Evolutionary conservation across 2,113 vertebrate species (phyloP).

Genomic region (Erinaceus europaeus): DNA sequence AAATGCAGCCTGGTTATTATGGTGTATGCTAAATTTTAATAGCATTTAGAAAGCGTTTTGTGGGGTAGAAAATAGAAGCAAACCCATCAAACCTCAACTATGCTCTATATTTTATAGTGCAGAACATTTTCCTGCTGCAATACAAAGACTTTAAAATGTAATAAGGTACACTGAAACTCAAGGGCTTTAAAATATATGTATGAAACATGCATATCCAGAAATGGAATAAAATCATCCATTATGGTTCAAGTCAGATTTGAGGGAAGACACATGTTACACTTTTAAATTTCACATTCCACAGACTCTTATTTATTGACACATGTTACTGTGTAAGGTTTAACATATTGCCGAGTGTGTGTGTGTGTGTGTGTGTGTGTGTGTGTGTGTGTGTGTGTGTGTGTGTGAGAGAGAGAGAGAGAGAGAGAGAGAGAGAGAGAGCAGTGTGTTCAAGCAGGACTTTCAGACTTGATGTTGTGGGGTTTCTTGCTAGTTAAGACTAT

Average conservation of each 20-base stretch:
- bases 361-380: too few relatives aligned
- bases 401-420: too few relatives aligned
- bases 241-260: slow-evolving; percentile 49
- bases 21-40: slow-evolving; percentile 84
- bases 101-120: slow-evolving; percentile 82
- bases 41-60: slow-evolving; percentile 85
- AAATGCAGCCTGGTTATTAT: slow-evolving; percentile 80
- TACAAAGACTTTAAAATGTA: slow-evolving; percentile 82
- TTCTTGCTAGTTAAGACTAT: too few relatives aligned
- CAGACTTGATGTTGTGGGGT: too few relatives aligned
- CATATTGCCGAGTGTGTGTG: background rate
- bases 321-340: background rate
- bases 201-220: slow-evolving; percentile 42
- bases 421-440: too few relatives aligned
- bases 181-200: slow-evolving; percentile 72
- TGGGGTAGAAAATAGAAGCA: slow-evolving; percentile 83
- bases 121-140: slow-evolving; percentile 82
- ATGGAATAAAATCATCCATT: slow-evolving; percentile 60
- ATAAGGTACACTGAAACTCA: slow-evolving; percentile 79
- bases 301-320: slow-evolving; percentile 43
- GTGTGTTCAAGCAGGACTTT: too few relatives aligned
- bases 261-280: slow-evolving; percentile 53
- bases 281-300: background rate
- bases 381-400: too few relatives aligned
- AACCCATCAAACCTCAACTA: slow-evolving; percentile 82